Evolutionary conservation across 2,113 vertebrate genomes (phyloP), one percentile per base, ranked within the genome.

Genomic region (Noctilio leporinus): DNA sequence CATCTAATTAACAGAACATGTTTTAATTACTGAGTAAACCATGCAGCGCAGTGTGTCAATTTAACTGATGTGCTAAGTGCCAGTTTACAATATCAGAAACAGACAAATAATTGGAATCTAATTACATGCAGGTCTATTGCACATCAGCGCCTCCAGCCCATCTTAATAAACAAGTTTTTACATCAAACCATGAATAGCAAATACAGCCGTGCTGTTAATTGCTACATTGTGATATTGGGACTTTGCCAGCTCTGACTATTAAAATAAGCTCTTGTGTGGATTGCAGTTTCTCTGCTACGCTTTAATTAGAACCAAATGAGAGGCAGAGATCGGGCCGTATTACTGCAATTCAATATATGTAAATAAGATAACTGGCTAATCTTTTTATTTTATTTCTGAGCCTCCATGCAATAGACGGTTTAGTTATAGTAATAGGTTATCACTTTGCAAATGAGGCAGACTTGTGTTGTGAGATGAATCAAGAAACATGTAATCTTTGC

Each of bases 51-150:
- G 98, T 99, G 99, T 99, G 99, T 99, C 99, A 99, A 99, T 99
- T 99, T 99, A 99, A 99, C 99, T 99, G 99, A 99, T 99, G 99
- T 99, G 99, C 98, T 99, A 99, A 99, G 99, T 99, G 99, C 99
- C 99, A 99, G 99, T 99, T 99, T 99, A 99, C 99, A 99, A 99
- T 99, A 99, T 99, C 99, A 99, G 99, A 99, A 99, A 99, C 99
- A 99, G 99, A 99, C 99, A 99, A 99, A 99, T 99, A 99, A 99
- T 99, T 99, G 99, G 99, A 99, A 99, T 99, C 99, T 99, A 99
- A 99, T 99, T 99, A 99, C 99, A 99, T 99, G 99, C 99, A 99
- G 99, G 99, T 99, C 99, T 99, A 99, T 99, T 99, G 99, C 99
- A 99, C 99, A 99, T 98, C 99, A 99, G 99, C 98, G 99, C 99